Evolutionary conservation across 2,888 invertebrate genomes (phyloP).

Genomic region (Tubulanus polymorphus): DNA sequence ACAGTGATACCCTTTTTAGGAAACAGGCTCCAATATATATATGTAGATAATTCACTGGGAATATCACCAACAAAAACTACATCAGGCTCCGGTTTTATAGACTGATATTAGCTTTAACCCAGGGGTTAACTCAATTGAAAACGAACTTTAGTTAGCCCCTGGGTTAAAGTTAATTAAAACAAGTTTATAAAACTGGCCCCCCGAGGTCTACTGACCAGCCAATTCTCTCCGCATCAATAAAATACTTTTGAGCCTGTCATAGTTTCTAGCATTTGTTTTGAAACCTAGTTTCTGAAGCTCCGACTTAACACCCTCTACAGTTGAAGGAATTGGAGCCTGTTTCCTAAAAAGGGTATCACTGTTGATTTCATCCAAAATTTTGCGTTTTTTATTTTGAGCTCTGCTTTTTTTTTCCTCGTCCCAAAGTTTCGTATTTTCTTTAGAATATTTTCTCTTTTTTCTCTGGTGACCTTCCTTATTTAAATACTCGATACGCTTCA

Average conservation of each 20-base stretch:
- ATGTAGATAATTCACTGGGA: neutral
- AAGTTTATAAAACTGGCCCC: no score
- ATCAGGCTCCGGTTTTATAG: no score
- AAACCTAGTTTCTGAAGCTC: neutral
- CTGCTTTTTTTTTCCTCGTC: neutral
- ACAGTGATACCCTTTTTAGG: neutral
- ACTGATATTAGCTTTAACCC: no score
- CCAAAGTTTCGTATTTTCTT: neutral
- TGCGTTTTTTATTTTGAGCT: neutral
- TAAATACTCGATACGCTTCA: neutral
- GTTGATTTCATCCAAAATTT: neutral
- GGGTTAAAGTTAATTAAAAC: no score
- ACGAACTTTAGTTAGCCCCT: no score
- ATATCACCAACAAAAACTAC: neutral
- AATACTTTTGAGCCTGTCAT: neutral
- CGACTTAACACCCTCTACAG: neutral
- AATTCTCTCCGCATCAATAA: neutral
- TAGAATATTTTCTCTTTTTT: neutral
- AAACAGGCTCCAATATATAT: no score
- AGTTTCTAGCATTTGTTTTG: neutral
- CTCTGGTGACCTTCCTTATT: neutral
- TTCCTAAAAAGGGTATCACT: neutral
- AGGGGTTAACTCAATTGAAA: no score
- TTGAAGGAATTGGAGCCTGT: no score
- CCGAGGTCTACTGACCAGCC: no score